A percentile compares a stretch with the other conserved stretches of the same genome.
These are phyloP conservation scores for Chanos chanos DNA, from an alignment of 2,797 vertebrate species.

Conservation along the genomic window DNA sequence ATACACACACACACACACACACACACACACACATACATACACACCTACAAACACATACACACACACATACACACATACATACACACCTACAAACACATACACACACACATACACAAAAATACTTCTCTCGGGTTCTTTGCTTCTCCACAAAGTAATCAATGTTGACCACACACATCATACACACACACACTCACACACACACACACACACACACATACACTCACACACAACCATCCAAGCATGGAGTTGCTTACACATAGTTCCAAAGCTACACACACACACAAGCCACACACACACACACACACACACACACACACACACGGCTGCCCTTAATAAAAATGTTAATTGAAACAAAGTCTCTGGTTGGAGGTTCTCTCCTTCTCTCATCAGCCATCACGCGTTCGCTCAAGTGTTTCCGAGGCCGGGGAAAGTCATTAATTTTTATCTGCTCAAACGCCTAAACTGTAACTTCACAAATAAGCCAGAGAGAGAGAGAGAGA, in stretches of 20 bases:
- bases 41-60: too few relatives aligned
- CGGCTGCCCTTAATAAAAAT: slow-evolving; percentile 60
- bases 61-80: neutral
- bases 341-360: slow-evolving; percentile 70
- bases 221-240: too few relatives aligned
- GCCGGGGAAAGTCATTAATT: slow-evolving; percentile 65
- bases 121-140: too few relatives aligned
- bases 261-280: neutral
- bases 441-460: slow-evolving; percentile 63
- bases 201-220: neutral
- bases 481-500: slow-evolving; percentile 16
- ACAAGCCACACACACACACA: neutral
- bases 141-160: too few relatives aligned
- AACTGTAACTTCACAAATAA: slow-evolving; percentile 66
- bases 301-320: neutral
- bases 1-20: slow-evolving; percentile 15
- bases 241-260: too few relatives aligned
- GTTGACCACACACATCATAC: slow-evolving; percentile 15
- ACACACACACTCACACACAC: neutral
- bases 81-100: too few relatives aligned
- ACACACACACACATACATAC: slow-evolving; percentile 9
- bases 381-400: slow-evolving; percentile 17
- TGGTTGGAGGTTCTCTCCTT: slow-evolving; percentile 48
- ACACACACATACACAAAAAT: neutral
- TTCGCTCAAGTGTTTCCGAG: slow-evolving; percentile 50